These are phyloP conservation scores for Cetonia aurata DNA, from an alignment of 2,888 invertebrate genomes.

Conservation along the genomic window DNA sequence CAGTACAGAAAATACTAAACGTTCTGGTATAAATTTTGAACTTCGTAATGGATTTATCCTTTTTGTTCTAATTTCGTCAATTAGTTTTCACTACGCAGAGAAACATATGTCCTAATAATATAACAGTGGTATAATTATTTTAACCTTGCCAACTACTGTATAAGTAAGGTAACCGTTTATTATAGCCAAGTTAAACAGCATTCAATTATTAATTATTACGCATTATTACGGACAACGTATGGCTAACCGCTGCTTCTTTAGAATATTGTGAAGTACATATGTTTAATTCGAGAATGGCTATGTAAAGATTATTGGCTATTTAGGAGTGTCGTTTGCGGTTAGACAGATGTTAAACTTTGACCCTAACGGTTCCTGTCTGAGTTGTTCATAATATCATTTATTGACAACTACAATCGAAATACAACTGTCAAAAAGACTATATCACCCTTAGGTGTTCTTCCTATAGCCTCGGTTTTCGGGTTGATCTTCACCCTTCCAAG, in stretches of 20 bases:
- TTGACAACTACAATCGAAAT: no score
- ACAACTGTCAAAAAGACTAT: no score
- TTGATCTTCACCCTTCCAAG: no score
- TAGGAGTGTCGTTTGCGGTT: no score
- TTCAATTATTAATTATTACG: constrained; percentile 32
- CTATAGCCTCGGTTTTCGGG: no score
- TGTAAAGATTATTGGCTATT: neutral
- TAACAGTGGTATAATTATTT: constrained; percentile 12
- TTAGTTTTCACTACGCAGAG: constrained; percentile 17
- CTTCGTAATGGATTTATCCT: no score
- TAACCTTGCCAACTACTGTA: constrained; percentile 18
- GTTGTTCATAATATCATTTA: no score
- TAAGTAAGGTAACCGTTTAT: constrained; percentile 25
- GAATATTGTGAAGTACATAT: neutral
- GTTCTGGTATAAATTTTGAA: no score
- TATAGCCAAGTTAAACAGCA: constrained; percentile 15
- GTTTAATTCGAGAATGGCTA: neutral
- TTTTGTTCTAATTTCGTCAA: constrained; percentile 23
- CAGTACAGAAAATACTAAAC: no score
- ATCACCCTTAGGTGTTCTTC: no score
- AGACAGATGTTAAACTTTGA: constrained; percentile 11
- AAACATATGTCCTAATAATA: neutral
- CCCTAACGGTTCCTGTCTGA: neutral
- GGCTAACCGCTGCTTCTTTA: neutral
- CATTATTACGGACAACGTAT: constrained; percentile 6